Base-by-base conservation (phyloP, 2,113 vertebrate genomes). In the Scortum barcoo region DNA sequence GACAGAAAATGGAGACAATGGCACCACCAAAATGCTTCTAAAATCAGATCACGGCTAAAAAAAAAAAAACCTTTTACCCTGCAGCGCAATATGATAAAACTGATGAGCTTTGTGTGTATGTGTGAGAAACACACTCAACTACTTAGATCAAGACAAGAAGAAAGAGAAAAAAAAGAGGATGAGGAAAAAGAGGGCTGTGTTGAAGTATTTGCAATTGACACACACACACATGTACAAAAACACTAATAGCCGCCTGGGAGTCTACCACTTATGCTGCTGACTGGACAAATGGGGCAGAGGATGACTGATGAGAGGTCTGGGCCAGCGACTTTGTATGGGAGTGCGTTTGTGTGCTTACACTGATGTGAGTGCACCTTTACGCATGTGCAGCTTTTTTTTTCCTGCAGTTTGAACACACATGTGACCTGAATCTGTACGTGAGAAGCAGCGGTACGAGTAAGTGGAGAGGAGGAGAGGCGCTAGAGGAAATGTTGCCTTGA, bases 251-350 rank as follows among this genome's bases (percentile, higher is more conserved):
- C 63, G 66, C 74, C 81, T 85, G 84, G 78, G 79, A 91, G 75
- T 72, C 79, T 74, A 85, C 85, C 81, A 81, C 85, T 88, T 79
- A 84, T 1, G 68, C 75, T 79, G 79, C 84, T 85, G 84, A 81
- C 81, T 24, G 46, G 72, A 80, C 86, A 86, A 87, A 88, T 84
- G 73, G 60, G 61, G 48, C 78, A 46, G 68, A 81, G 68, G 67
- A 84, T 89, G 87, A 88, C 63, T 70, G 74, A 89, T 86, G 83
- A 80, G 77, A 82, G 48, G 82, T 69, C 72, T 84, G 53, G 9
- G 68, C 50, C 38, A 42, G 67, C n/a, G 76, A 75, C 72, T 73
- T 42, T 79, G 48, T 57, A 68, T 28, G 20, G 26, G 44, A 36
- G 58, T 53, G 72, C 13, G n/a, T 68, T 69, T 61, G 68, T 77